A percentile compares a stretch with the other conserved stretches of the same genome.
These are phyloP conservation scores for Hypomesus transpacificus DNA, from an alignment of 2,113 vertebrate species.

Conservation along the genomic window DNA sequence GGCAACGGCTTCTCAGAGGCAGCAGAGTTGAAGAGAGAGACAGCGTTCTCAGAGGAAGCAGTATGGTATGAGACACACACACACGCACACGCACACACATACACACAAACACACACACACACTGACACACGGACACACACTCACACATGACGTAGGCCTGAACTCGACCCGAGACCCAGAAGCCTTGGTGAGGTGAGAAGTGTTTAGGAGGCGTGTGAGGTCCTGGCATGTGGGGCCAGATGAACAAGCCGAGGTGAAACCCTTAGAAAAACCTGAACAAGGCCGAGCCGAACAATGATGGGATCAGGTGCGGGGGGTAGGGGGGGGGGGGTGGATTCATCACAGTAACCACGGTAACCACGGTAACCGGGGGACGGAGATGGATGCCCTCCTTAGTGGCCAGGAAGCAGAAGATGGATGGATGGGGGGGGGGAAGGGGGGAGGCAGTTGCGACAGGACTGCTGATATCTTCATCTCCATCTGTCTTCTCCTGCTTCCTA, in stretches of 20 bases:
- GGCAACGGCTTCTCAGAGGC: no score
- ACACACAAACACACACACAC: no score
- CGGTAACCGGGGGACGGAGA: conserved; percentile 53
- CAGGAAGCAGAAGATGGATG: conserved; percentile 40
- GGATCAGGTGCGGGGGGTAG: not conserved
- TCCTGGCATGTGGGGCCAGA: no score
- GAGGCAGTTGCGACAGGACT: conserved; percentile 10
- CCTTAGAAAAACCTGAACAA: no score
- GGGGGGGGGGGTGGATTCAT: conserved; percentile 15
- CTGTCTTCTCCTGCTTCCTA: conserved; percentile 21
- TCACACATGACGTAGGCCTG: not conserved
- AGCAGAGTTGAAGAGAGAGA: no score
- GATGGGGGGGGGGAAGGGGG: conserved; percentile 26
- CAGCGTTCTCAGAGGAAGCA: no score
- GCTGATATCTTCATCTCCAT: conserved; percentile 11
- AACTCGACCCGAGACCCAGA: not conserved
- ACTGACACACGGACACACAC: no score
- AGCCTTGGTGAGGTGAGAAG: not conserved
- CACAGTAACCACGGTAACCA: conserved; percentile 30
- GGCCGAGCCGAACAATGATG: no score
- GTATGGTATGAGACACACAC: no score
- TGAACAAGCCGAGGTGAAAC: no score
- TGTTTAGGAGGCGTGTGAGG: no score
- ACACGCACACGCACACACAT: no score
- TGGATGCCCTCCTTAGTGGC: conserved; percentile 38